phyloP scores from a whole-genome alignment of 2,113 vertebrate genomes.

The Pelobates fuscus region DNA sequence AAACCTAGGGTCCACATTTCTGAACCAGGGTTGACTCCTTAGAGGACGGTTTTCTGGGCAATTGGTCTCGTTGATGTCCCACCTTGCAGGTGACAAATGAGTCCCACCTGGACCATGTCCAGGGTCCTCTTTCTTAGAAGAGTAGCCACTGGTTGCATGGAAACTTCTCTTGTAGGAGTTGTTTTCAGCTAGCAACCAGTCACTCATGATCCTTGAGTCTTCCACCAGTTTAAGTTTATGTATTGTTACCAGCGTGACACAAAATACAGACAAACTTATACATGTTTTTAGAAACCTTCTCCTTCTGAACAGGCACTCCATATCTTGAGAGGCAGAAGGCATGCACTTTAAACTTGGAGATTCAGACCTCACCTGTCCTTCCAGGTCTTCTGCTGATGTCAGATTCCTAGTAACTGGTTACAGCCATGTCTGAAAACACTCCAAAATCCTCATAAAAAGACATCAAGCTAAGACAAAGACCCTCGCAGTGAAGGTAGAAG shows the following conservation, averaged over 20 bases:
- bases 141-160: constrained; percentile 34
- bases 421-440: not conserved
- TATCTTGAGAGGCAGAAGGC: constrained; percentile 34
- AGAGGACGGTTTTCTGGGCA: constrained; percentile 66
- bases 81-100: constrained; percentile 52
- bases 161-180: constrained; percentile 45
- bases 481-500: not conserved
- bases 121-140: constrained; percentile 4
- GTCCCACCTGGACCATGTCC: not conserved
- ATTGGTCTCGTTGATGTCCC: constrained; percentile 66
- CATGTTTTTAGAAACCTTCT: constrained; percentile 70
- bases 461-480: not conserved
- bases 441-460: not conserved
- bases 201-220: constrained; percentile 36
- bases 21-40: constrained; percentile 65
- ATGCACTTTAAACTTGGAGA: not conserved
- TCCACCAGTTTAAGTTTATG: constrained; percentile 65
- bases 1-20: constrained; percentile 66
- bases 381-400: not conserved
- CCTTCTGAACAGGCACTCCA: constrained; percentile 68
- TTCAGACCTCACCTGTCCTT: not conserved
- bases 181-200: constrained; percentile 59
- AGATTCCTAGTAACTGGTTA: constrained; percentile 4
- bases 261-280: constrained; percentile 68
- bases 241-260: constrained; percentile 71